phyloP scores from a whole-genome alignment of 2,888 invertebrate genomes.

The Drosophila melanosoma region DNA sequence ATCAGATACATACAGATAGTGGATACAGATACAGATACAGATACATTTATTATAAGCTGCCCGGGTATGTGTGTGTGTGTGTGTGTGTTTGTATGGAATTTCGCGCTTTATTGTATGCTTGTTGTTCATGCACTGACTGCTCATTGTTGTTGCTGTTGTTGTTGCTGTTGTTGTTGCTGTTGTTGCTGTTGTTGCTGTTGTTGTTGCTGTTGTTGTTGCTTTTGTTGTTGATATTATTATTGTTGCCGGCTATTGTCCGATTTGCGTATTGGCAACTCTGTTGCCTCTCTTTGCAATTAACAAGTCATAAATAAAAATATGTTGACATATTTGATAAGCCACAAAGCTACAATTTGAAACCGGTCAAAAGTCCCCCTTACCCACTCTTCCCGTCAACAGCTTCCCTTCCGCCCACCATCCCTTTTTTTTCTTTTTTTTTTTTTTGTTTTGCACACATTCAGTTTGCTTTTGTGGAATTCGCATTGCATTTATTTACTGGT shows the following conservation, averaged over 20 bases:
- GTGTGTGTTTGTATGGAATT: constrained; percentile 58
- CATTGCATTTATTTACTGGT: constrained; percentile 49
- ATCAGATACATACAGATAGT: constrained; percentile 19
- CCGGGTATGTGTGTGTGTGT: constrained; percentile 5
- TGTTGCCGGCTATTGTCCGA: constrained; percentile 53
- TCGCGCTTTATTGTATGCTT: constrained; percentile 71
- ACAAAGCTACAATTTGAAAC: constrained; percentile 39
- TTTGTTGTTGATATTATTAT: constrained; percentile 3
- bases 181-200: background rate
- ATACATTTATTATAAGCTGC: constrained; percentile 15
- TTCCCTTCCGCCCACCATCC: background rate
- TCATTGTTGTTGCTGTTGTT: constrained; percentile 37
- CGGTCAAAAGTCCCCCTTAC: constrained; percentile 33
- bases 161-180: background rate
- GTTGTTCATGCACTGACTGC: constrained; percentile 50
- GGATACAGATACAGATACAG: background rate
- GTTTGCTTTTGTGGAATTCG: constrained; percentile 27
- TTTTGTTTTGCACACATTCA: too few species aligned
- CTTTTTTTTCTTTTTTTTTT: background rate
- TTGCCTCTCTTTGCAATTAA: constrained; percentile 77
- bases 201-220: background rate
- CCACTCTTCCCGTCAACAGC: background rate
- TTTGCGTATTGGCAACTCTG: constrained; percentile 71
- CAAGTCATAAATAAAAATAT: constrained; percentile 77
- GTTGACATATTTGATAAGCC: constrained; percentile 73